Evolutionary conservation across 2,888 invertebrate species (phyloP), one percentile per base, ranked within the genome.

Genomic region (Barypeithes pellucidus): DNA sequence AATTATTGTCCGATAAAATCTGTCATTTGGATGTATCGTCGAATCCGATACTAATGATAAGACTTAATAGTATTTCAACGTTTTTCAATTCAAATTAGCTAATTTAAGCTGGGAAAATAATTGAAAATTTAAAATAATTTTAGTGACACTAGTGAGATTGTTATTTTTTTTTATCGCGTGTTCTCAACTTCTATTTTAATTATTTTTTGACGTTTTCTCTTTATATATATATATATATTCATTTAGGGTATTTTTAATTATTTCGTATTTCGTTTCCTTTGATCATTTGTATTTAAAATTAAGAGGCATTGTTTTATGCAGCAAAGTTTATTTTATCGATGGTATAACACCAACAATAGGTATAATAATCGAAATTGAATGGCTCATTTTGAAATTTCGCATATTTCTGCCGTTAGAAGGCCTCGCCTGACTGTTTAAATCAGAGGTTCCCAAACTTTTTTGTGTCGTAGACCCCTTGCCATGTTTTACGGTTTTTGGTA

Each of bases 51-150:
- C 29, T 29, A 77, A 77, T 75, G 77, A 77, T 80, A 80, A 80
- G 79, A 80, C 79, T 79, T 78, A 78, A 77, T 79, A 80, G 79
- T 81, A 79, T 80, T 81, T 75, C 76, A 75, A 65, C 71, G 47
- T 74, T 76, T 77, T 77, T 29, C 7, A 29, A 29, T 29, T 29
- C 75, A 76, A 77, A 73, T 78, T 78, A 78, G 70, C 33, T 61
- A 67, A 62, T 61, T 67, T 71, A 63, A 63, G 50, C 66, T 67
- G 57, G 36, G 22, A 57, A 71, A 61, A 24, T 50, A 22, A 71
- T 61, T 67, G 29, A 61, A 67, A 61, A 71, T 67, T 60, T 43
- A 43, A 47, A 65, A 45, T 12, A 62, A 43, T 67, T 67, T 68
- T 65, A 72, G 60, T 72, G 75, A 75, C 75, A 75, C 14, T 74